Conservation (phyloP, 2,888 invertebrate species). For the Argynnis bischoffii region DNA sequence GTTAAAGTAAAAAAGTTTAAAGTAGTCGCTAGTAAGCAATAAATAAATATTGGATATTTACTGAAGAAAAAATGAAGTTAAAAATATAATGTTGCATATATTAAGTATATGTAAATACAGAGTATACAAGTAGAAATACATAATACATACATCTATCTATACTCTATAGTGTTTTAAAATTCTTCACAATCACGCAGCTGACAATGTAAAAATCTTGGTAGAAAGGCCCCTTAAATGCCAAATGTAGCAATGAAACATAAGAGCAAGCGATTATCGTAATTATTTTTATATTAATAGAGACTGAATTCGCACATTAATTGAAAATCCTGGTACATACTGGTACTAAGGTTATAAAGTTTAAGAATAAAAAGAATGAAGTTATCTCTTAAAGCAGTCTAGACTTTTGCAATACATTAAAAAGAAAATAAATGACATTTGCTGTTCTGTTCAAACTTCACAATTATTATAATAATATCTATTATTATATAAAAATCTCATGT, state of each 20-base stretch:
- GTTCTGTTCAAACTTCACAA: not conserved
- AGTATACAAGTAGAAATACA: no score
- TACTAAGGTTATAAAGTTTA: slow-evolving; percentile 33
- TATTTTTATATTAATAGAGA: not conserved
- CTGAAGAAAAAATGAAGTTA: no score
- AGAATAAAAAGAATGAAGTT: slow-evolving; percentile 26
- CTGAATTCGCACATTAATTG: not conserved
- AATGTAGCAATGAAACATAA: slow-evolving; percentile 3
- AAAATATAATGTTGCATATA: no score
- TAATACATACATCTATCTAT: no score
- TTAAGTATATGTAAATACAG: no score
- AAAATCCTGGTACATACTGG: slow-evolving; percentile 30
- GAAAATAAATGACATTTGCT: slow-evolving; percentile 4
- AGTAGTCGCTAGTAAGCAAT: no score
- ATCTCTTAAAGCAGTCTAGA: slow-evolving; percentile 26
- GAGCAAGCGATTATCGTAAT: slow-evolving; percentile 8
- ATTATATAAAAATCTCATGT: no score
- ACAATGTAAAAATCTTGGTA: slow-evolving; percentile 22
- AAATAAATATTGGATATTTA: no score
- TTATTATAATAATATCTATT: not conserved
- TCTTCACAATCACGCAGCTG: slow-evolving; percentile 12
- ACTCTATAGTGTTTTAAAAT: not conserved
- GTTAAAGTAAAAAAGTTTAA: no score
- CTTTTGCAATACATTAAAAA: slow-evolving; percentile 21
- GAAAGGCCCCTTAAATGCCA: slow-evolving; percentile 35